phyloP scores from a whole-genome alignment of 1,140 invertebrate species.

The Dendroctonus valens region DNA sequence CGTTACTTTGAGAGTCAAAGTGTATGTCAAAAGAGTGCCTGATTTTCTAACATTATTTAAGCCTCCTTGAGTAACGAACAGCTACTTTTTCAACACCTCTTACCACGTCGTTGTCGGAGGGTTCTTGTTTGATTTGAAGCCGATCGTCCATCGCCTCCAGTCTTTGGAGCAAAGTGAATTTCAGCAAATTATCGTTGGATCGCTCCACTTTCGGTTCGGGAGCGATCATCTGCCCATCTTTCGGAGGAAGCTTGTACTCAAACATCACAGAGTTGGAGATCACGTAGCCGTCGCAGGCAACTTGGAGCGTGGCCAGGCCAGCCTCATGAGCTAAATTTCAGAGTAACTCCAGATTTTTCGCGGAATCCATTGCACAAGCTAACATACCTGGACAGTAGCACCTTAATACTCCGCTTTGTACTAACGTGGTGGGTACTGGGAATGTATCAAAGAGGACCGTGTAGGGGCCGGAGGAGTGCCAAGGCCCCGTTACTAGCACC shows the following conservation, averaged over 20 bases:
- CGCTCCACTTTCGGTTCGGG: constrained; percentile 57
- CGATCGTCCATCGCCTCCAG: constrained; percentile 81
- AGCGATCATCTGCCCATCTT: constrained; percentile 57
- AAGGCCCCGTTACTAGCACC: constrained; percentile 91
- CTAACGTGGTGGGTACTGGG: constrained; percentile 84
- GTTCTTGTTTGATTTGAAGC: constrained; percentile 70
- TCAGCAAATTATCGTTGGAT: constrained; percentile 70
- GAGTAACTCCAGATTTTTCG: background rate
- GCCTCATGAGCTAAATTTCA: constrained; percentile 74
- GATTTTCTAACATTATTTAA: too few species aligned
- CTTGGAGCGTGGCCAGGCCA: constrained; percentile 84
- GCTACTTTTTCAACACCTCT: too few species aligned
- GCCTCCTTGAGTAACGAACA: too few species aligned
- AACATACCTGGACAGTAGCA: constrained; percentile 83
- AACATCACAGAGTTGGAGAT: constrained; percentile 92
- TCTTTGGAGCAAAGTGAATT: constrained; percentile 76
- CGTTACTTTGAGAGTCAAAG: too few species aligned
- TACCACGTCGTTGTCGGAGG: constrained; percentile 53
- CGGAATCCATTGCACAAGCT: background rate
- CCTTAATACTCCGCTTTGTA: constrained; percentile 90
- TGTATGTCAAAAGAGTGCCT: too few species aligned
- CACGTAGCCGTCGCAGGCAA: constrained; percentile 85
- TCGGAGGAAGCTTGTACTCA: constrained; percentile 79
- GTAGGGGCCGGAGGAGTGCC: constrained; percentile 84
- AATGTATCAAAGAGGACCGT: constrained; percentile 90